phyloP scores from a whole-genome alignment of 2,113 vertebrate genomes.

The Polyodon spathula region DNA sequence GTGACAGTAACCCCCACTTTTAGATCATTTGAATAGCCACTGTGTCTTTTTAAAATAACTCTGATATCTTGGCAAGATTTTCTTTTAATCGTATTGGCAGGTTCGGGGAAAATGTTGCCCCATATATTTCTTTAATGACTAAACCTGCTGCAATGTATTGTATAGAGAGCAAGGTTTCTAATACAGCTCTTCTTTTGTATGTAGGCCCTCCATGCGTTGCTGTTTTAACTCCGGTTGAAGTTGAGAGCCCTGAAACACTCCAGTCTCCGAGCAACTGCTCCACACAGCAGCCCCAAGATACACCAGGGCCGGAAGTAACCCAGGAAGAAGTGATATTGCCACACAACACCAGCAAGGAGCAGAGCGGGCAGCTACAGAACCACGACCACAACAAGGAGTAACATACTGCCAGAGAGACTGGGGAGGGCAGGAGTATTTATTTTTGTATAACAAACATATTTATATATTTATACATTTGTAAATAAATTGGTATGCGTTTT shows the following conservation, averaged over 20 bases:
- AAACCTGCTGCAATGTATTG: too few species aligned
- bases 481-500: conserved; percentile 76
- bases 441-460: conserved; percentile 96
- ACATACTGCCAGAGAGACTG: conserved; percentile 57
- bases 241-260: conserved; percentile 42
- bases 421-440: conserved; percentile 97
- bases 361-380: conserved; percentile 37
- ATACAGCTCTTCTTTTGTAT: conserved; percentile 3
- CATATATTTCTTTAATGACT: too few species aligned
- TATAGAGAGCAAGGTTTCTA: too few species aligned
- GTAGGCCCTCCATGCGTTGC: conserved; percentile 56
- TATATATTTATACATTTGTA: conserved; percentile 99
- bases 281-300: conserved; percentile 43
- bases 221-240: conserved; percentile 61
- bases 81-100: too few species aligned
- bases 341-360: too few species aligned
- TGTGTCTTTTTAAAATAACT: too few species aligned
- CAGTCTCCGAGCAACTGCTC: conserved; percentile 44
- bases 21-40: too few species aligned
- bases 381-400: conserved; percentile 26
- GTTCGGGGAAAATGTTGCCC: too few species aligned
- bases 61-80: too few species aligned
- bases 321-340: conserved; percentile 29
- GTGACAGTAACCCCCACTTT: too few species aligned
- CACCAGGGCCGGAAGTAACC: conserved; percentile 50